Evolutionary conservation across 37 sponge, comb jelly and placozoan genomes (phyloP).

Genomic region (Dysidea cf. avara): DNA sequence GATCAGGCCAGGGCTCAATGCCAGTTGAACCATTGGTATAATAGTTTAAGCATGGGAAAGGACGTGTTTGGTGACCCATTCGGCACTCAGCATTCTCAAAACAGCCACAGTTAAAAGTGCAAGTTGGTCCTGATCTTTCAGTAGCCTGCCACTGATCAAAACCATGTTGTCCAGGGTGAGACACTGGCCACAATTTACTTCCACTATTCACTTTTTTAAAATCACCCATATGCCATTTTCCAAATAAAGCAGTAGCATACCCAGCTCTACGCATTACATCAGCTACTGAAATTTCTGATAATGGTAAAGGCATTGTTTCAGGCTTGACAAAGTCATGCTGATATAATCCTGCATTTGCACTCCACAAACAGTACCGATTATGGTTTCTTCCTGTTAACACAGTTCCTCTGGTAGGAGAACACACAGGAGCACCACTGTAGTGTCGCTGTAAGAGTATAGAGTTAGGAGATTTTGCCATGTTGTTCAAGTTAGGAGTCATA

Average conservation of each 20-base stretch:
- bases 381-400: too few species aligned
- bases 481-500: slow-evolving; percentile 59
- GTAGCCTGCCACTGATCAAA: slow-evolving; percentile 70
- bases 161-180: slow-evolving; percentile 51
- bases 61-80: slow-evolving; percentile 37
- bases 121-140: slow-evolving; percentile 57
- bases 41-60: slow-evolving; percentile 46
- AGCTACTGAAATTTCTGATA: slow-evolving; percentile 16
- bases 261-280: slow-evolving; percentile 2
- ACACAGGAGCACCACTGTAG: too few species aligned
- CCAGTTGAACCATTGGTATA: too few species aligned
- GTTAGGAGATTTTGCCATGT: slow-evolving; percentile 51
- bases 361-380: too few species aligned
- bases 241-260: slow-evolving; percentile 19
- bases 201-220: slow-evolving; percentile 23
- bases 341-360: slow-evolving; percentile 47
- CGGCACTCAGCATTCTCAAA: slow-evolving; percentile 35
- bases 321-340: slow-evolving; percentile 31
- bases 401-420: too few species aligned
- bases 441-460: slow-evolving; percentile 59
- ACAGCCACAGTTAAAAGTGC: slow-evolving; percentile 69
- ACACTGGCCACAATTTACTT: slow-evolving; percentile 52
- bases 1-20: neutral
- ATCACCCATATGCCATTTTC: slow-evolving; percentile 33
- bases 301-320: slow-evolving; percentile 28